Evolutionary conservation across 35 echinoderm and acorn worm genomes (phyloP).

Genomic region (Ophioderma brevispina): DNA sequence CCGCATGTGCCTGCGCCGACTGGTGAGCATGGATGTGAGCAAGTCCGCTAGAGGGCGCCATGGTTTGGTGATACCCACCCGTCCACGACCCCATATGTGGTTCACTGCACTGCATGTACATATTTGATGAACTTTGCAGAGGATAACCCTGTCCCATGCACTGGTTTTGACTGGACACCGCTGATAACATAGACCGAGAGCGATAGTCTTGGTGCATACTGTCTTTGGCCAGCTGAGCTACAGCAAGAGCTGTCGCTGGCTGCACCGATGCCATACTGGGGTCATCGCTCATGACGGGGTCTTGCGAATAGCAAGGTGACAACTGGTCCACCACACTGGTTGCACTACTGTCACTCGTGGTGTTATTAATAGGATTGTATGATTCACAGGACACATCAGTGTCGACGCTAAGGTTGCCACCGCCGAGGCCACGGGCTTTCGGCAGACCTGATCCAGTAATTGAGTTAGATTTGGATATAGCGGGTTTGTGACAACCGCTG

Average conservation of each 20-base stretch:
- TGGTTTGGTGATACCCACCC: conserved; percentile 80
- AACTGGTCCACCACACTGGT: conserved; percentile 76
- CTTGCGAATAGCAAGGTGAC: conserved; percentile 82
- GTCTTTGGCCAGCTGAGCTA: conserved; percentile 98
- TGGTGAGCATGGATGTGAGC: conserved; percentile 64
- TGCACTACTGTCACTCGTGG: conserved; percentile 23
- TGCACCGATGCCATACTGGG: conserved; percentile 66
- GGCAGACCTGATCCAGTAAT: conserved; percentile 47
- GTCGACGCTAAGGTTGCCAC: conserved; percentile 48
- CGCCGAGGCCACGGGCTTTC: conserved; percentile 37
- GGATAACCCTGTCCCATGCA: conserved; percentile 61
- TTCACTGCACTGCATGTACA: conserved; percentile 89
- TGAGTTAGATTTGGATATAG: conserved; percentile 40
- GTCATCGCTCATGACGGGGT: conserved; percentile 68
- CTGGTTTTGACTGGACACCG: conserved; percentile 46
- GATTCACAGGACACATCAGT: conserved; percentile 48
- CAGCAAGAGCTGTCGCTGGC: conserved; percentile 91
- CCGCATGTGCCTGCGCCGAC: conserved; percentile 63
- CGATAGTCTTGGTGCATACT: conserved; percentile 69
- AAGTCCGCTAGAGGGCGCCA: conserved; percentile 4
- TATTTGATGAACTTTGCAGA: conserved; percentile 52
- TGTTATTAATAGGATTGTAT: conserved; percentile 58
- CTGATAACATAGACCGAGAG: conserved; percentile 43
- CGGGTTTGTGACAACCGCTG: not conserved
- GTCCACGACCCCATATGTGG: conserved; percentile 65